Percentiles rank a stretch among this genome's conserved stretches.
Evolutionary conservation across 2,113 vertebrate genomes (phyloP).

Genomic region (Hiodon alosoides): DNA sequence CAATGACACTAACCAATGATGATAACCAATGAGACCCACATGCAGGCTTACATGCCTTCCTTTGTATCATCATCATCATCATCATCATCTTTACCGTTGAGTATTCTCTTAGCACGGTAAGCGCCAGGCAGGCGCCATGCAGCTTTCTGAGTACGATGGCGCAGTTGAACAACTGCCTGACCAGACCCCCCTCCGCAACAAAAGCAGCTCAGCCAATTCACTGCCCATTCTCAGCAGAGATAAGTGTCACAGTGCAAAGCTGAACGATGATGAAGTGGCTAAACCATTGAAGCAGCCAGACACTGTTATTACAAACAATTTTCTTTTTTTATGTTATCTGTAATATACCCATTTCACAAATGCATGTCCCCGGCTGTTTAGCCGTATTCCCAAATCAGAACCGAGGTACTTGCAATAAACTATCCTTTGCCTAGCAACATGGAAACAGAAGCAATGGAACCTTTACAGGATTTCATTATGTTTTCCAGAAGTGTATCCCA

Average conservation of each 20-base stretch:
- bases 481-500: slow-evolving; percentile 37
- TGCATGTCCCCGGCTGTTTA: not conserved
- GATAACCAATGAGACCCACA: too few species aligned
- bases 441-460: slow-evolving; percentile 28
- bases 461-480: slow-evolving; percentile 32
- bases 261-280: slow-evolving; percentile 19
- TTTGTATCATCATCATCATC: too few species aligned
- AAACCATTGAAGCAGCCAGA: slow-evolving; percentile 29
- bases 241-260: slow-evolving; percentile 4
- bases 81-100: too few species aligned
- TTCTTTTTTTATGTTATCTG: not conserved
- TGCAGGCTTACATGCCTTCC: too few species aligned
- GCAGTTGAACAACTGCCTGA: too few species aligned
- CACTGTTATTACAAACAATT: not conserved
- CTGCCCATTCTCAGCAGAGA: slow-evolving; percentile 21
- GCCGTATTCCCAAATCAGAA: slow-evolving; percentile 10
- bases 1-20: too few species aligned
- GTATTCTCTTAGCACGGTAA: too few species aligned
- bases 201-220: slow-evolving; percentile 23
- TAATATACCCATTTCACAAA: not conserved
- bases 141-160: too few species aligned
- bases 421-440: slow-evolving; percentile 34
- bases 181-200: not conserved
- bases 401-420: slow-evolving; percentile 23
- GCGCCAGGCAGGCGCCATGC: not conserved